Evolutionary conservation across 2,797 vertebrate species (phyloP).

Genomic region (Tiaroga cobitis): DNA sequence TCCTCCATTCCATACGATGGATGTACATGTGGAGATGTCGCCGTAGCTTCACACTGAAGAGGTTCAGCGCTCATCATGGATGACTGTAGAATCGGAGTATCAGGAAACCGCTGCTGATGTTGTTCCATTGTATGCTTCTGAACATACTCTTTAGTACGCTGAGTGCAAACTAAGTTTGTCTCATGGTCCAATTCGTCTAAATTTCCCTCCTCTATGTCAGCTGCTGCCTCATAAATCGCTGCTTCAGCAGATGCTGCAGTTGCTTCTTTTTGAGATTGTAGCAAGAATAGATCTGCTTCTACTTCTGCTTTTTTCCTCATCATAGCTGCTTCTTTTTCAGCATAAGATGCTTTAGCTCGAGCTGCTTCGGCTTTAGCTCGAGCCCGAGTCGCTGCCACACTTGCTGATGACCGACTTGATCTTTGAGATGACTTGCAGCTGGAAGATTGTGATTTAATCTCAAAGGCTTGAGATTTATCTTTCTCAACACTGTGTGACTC

Average conservation of each 20-base stretch:
- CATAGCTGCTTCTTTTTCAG: conserved; percentile 4
- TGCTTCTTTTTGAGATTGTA: not conserved
- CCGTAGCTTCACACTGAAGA: not conserved
- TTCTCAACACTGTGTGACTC: not conserved
- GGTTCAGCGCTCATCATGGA: not conserved
- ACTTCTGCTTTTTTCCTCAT: conserved; percentile 27
- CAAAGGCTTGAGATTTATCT: not conserved
- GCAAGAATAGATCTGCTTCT: not conserved
- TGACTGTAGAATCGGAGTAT: not conserved
- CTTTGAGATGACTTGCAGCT: not conserved
- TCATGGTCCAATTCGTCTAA: not conserved
- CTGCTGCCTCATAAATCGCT: conserved; percentile 5
- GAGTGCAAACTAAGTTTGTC: not conserved
- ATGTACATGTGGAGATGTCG: not conserved
- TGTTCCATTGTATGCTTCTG: not conserved
- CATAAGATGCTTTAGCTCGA: not conserved
- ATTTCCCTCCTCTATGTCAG: not conserved
- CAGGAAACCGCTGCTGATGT: not conserved
- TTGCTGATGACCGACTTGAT: conserved; percentile 26
- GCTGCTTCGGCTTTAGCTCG: conserved; percentile 42
- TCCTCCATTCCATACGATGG: not conserved
- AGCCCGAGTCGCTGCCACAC: conserved; percentile 22
- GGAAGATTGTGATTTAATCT: not conserved
- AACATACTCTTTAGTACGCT: not conserved
- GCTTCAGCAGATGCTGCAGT: not conserved